Evolutionary conservation across 1,140 invertebrate species (phyloP).

Genomic region (Diploscapter pachys): DNA sequence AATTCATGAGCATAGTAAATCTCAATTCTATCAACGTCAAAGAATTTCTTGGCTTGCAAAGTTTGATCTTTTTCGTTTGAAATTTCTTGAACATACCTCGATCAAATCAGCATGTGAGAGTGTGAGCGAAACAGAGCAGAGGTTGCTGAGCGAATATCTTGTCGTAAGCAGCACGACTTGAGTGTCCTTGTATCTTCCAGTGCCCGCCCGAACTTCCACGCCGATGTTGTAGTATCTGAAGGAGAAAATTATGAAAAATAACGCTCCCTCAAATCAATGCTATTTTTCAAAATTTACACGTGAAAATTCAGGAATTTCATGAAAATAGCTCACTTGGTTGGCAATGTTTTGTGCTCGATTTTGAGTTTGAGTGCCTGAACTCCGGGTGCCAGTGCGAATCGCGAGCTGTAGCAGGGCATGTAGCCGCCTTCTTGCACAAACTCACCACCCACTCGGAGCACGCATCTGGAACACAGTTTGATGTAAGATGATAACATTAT

Average conservation of each 20-base stretch:
- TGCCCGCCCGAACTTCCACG: conserved; percentile 73
- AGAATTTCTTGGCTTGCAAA: no score
- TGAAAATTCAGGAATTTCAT: neutral
- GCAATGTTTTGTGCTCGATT: conserved; percentile 68
- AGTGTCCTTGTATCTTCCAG: conserved; percentile 81
- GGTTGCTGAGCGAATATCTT: conserved; percentile 86
- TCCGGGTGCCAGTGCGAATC: conserved; percentile 76
- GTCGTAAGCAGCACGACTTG: conserved; percentile 88
- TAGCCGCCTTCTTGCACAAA: conserved; percentile 54
- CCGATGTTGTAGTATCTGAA: conserved; percentile 69
- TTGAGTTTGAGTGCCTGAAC: conserved; percentile 69
- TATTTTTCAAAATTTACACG: neutral
- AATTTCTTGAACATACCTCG: conserved; percentile 19
- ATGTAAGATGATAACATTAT: no score
- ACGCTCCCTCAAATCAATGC: no score
- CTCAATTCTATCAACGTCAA: no score
- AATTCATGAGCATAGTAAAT: no score
- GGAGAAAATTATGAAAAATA: neutral
- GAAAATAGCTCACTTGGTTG: conserved; percentile 64
- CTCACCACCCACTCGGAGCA: conserved; percentile 72
- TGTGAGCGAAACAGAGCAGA: conserved; percentile 75
- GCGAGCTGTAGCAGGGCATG: conserved; percentile 48
- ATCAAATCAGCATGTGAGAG: conserved; percentile 74
- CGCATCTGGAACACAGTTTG: conserved; percentile 58
- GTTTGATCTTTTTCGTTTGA: neutral